Evolutionary conservation across 2,888 invertebrate species (phyloP).

Genomic region (Xylocampa areola): DNA sequence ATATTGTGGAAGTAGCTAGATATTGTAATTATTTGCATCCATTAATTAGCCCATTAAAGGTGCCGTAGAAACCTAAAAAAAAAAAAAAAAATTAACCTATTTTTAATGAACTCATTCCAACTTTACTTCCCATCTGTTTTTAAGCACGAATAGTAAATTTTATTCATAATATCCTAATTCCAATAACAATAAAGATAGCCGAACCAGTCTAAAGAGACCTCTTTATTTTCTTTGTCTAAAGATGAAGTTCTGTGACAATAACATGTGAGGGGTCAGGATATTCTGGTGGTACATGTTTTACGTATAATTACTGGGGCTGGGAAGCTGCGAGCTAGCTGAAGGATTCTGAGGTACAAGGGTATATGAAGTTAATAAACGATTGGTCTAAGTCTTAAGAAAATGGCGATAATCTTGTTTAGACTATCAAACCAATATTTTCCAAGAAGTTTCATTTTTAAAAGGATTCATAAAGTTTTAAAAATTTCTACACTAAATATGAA

Average conservation of each 20-base stretch:
- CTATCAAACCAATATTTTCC: too few species aligned
- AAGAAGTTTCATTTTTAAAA: too few species aligned
- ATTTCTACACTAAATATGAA: too few species aligned
- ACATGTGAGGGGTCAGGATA: constrained; percentile 26
- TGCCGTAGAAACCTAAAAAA: too few species aligned
- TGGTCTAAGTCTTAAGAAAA: constrained; percentile 23
- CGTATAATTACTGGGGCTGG: constrained; percentile 41
- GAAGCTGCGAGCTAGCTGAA: constrained; percentile 25
- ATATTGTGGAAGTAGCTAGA: too few species aligned
- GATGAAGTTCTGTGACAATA: constrained; percentile 6
- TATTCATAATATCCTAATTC: constrained; percentile 25
- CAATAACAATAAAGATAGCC: constrained; percentile 34
- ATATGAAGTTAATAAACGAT: constrained; percentile 41
- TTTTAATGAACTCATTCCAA: constrained; percentile 7
- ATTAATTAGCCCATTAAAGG: too few species aligned
- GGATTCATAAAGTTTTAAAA: too few species aligned
- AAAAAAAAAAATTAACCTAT: constrained; percentile 3
- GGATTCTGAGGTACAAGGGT: constrained; percentile 47
- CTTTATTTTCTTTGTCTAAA: constrained; percentile 3
- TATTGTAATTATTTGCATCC: too few species aligned
- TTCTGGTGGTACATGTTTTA: constrained; percentile 31
- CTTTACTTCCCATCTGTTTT: constrained; percentile 16
- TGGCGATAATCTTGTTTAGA: too few species aligned
- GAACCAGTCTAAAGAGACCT: constrained; percentile 20
- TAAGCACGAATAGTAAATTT: constrained; percentile 27